Evolutionary conservation across 2,113 vertebrate genomes (phyloP), one percentile per base, ranked within the genome.

Genomic region (Elaphurus davidianus): DNA sequence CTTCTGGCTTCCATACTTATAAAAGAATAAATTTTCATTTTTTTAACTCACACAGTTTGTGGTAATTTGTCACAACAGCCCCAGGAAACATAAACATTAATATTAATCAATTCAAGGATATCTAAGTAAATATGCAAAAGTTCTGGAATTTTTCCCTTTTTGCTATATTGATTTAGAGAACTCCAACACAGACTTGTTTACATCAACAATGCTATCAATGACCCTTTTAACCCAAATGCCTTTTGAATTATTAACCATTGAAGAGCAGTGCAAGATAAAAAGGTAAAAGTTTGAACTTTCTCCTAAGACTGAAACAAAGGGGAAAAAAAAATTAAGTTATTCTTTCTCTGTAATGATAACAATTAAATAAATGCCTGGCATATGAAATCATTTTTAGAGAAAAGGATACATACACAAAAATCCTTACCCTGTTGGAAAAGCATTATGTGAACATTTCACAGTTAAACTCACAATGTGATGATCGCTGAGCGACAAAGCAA

Each of bases 241-340:
- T 82, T 97, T 93, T 27, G 55, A 89, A 93, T 64, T 94, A 95
- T 57, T 96, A 97, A 55, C 25, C 76, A 96, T 16, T 74, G 6
- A 60, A 93, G 95, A 52, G 15, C 59, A n/a, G 59, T 64, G 9
- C 6, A 76, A 87, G 47, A 92, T 78, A 87, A 78, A 97, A 82
- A 82, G 23, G 33, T n/a, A 82, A 87, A 95, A 13, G 40, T 64
- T 7, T 94, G 45, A 90, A 90, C 45, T 76, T 91, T 64, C 57
- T 86, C 83, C 97, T 94, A 86, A 1, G n/a, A 91, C 8, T 84
- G 21, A 64, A 47, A 81, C 33, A 59, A 88, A 74, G 19, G 21
- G 10, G 0, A 11, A 71, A 13, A 43, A 13, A 40, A 40, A 67
- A 78, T 13, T 40, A 71, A 88, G n/a, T 88, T 82, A 89, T 82